Percentiles rank a stretch among this genome's conserved stretches.
phyloP scores from a whole-genome alignment of 2,888 invertebrate species.

The Thymelicus sylvestris region DNA sequence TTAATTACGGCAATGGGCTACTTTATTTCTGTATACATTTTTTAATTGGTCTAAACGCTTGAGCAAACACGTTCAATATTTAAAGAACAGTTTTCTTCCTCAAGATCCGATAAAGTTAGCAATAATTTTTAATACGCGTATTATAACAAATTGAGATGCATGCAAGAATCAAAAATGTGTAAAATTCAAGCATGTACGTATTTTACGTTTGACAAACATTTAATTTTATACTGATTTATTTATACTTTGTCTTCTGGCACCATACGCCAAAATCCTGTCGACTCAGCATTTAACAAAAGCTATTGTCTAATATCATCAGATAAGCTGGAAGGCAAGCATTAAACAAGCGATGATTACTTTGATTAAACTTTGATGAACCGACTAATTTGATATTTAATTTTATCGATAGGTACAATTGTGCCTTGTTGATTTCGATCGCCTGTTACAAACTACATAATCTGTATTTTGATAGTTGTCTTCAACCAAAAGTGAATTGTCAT shows the following conservation, averaged over 20 bases:
- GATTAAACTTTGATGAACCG: not conserved
- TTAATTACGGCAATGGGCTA: too few species aligned
- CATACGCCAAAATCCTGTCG: not conserved
- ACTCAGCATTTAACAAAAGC: constrained; percentile 1
- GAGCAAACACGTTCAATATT: too few species aligned
- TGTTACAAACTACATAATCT: constrained; percentile 16
- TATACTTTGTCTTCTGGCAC: not conserved
- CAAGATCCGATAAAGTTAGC: too few species aligned
- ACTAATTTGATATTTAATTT: constrained; percentile 17
- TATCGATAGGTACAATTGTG: constrained; percentile 23
- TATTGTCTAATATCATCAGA: constrained; percentile 15
- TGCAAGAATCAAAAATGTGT: too few species aligned
- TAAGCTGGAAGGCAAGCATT: constrained; percentile 10
- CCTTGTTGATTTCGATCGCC: constrained; percentile 2
- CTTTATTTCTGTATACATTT: too few species aligned
- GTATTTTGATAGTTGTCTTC: constrained; percentile 16
- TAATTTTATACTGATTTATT: too few species aligned
- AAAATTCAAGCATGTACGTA: too few species aligned
- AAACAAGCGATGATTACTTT: constrained; percentile 14
- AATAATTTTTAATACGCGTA: too few species aligned
- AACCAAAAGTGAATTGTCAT: constrained; percentile 18
- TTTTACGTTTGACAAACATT: too few species aligned
- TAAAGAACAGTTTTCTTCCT: too few species aligned
- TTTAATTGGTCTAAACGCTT: too few species aligned
- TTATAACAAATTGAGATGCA: too few species aligned